A percentile compares a stretch with the other conserved stretches of the same genome.
Evolutionary conservation across 2,797 vertebrate genomes (phyloP).

Genomic region (Acanthis flammea): DNA sequence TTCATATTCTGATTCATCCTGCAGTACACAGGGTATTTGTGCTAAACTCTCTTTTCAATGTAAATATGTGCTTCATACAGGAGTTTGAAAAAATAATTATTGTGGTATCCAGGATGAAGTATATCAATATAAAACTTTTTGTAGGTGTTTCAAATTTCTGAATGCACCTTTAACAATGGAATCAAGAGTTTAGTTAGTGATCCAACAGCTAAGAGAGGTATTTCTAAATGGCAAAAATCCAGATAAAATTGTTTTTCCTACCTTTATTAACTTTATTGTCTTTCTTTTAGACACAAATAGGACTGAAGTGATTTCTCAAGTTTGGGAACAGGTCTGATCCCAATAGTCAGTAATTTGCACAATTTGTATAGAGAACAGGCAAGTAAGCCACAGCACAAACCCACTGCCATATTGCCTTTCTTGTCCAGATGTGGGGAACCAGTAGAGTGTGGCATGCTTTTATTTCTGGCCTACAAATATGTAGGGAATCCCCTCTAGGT

Average conservation of each 20-base stretch:
- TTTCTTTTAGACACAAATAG: background rate
- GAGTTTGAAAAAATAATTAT: background rate
- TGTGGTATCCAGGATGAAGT: background rate
- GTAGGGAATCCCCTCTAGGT: background rate
- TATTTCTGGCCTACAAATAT: background rate
- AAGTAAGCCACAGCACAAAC: background rate
- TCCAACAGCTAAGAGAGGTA: background rate
- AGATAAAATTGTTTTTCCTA: background rate
- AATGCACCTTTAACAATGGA: background rate
- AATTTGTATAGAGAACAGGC: background rate
- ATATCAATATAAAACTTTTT: background rate
- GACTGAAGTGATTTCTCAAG: background rate
- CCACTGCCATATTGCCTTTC: background rate
- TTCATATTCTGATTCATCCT: background rate
- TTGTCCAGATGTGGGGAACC: background rate
- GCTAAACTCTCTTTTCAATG: background rate
- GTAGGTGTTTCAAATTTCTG: background rate
- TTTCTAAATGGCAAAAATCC: background rate
- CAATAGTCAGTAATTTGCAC: background rate
- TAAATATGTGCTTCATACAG: background rate
- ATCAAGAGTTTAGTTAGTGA: background rate
- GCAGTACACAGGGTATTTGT: background rate
- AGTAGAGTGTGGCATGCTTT: fast-evolving
- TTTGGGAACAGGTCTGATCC: background rate
- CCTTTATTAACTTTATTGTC: background rate